phyloP scores from a whole-genome alignment of 2,113 vertebrate species.

The Chroicocephalus ridibundus region DNA sequence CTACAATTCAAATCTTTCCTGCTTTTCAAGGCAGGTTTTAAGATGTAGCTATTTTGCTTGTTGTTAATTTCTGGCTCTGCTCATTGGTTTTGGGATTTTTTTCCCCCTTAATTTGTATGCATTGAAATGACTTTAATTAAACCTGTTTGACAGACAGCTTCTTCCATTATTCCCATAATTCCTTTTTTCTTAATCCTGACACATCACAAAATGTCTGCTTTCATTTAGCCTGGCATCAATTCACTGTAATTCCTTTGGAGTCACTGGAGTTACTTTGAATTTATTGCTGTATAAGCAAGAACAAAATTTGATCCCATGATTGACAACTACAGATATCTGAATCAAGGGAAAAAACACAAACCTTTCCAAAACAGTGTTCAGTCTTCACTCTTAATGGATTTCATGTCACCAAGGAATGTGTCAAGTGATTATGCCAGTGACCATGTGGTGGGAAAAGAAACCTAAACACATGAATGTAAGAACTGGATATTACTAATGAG shows the following conservation, averaged over 20 bases:
- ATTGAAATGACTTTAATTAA: conserved; percentile 44
- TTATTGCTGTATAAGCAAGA: neutral
- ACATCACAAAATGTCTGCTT: conserved; percentile 13
- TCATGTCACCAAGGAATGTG: neutral
- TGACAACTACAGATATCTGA: conserved; percentile 20
- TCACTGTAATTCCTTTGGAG: neutral
- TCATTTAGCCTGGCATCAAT: conserved; percentile 11
- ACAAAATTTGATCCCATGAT: neutral
- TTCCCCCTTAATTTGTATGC: neutral
- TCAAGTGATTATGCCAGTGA: neutral
- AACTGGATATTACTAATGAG: neutral
- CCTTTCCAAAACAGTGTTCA: neutral
- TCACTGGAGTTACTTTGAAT: neutral
- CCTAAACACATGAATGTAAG: neutral
- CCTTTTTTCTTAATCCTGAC: neutral
- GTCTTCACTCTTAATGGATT: neutral
- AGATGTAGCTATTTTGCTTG: neutral
- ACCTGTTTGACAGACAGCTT: neutral
- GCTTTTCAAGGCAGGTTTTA: neutral
- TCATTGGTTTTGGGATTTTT: neutral
- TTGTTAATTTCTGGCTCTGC: conserved; percentile 1
- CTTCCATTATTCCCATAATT: conserved; percentile 18
- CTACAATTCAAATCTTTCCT: neutral
- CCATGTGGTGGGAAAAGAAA: neutral
- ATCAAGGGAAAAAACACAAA: neutral